These are phyloP conservation scores for Cyanistes caeruleus DNA, from an alignment of 2,113 vertebrate species.

Conservation along the genomic window DNA sequence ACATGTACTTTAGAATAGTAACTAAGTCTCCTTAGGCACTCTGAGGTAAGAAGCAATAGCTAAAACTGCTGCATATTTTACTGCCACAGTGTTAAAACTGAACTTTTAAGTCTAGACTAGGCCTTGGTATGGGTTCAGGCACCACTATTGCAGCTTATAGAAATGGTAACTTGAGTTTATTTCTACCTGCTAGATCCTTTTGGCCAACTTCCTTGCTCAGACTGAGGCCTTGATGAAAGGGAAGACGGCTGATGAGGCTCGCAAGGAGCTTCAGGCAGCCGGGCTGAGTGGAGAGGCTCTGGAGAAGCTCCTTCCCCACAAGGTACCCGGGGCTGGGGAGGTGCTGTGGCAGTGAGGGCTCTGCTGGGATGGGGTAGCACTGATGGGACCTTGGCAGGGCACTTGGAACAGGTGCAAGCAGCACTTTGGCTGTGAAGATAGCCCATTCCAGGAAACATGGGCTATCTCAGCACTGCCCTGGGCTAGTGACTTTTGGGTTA, in stretches of 20 bases:
- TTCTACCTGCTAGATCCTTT: slow-evolving; percentile 82
- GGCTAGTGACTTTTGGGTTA: not conserved
- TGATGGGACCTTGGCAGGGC: fast-evolving
- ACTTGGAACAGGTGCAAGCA: not conserved
- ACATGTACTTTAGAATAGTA: fast-evolving
- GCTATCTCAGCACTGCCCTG: not conserved
- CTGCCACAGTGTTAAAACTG: not conserved
- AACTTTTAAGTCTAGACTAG: too few relatives aligned
- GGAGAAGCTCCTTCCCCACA: slow-evolving; percentile 92
- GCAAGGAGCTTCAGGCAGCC: slow-evolving; percentile 82
- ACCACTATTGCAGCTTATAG: not conserved
- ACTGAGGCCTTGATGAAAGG: slow-evolving; percentile 97
- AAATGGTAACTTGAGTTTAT: not conserved
- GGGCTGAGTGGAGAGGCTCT: slow-evolving; percentile 81
- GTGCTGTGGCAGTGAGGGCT: fast-evolving
- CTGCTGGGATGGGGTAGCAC: fast-evolving
- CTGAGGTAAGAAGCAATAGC: not conserved
- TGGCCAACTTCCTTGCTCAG: slow-evolving; percentile 95
- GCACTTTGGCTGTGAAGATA: not conserved
- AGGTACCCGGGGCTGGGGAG: slow-evolving; percentile 65
- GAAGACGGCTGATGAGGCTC: slow-evolving; percentile 86
- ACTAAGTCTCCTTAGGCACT: not conserved
- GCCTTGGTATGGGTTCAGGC: not conserved
- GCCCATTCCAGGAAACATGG: not conserved
- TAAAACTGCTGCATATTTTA: not conserved